These are phyloP conservation scores for Agriotes lineatus DNA, from an alignment of 2,888 invertebrate species.

Conservation along the genomic window DNA sequence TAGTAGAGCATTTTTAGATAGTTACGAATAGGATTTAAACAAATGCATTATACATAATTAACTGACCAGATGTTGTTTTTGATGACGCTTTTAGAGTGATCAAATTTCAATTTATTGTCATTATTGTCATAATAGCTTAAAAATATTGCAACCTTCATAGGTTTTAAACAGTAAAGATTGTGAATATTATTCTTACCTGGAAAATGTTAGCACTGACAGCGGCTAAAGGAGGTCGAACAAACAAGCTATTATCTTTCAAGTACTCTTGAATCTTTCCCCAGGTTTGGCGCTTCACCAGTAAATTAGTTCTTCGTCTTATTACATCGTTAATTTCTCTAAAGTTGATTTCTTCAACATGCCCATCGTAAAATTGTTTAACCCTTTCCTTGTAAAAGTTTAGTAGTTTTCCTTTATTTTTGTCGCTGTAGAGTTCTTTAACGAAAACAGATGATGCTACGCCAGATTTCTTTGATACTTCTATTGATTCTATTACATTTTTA, in stretches of 20 bases:
- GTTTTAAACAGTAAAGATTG: too few species aligned
- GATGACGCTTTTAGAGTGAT: too few species aligned
- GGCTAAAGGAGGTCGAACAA: constrained; percentile 81
- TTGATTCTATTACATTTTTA: constrained; percentile 87
- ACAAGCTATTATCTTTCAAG: constrained; percentile 78
- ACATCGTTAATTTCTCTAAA: constrained; percentile 86
- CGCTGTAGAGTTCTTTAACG: constrained; percentile 85
- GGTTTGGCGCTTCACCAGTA: constrained; percentile 83
- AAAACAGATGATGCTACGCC: constrained; percentile 86
- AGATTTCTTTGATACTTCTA: constrained; percentile 75
- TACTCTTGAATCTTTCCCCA: constrained; percentile 83
- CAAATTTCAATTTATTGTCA: too few species aligned
- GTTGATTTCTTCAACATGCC: constrained; percentile 87
- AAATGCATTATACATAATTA: too few species aligned
- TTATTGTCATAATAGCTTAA: too few species aligned
- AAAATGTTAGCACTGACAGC: constrained; percentile 87
- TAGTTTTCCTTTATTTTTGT: constrained; percentile 82
- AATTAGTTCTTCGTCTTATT: constrained; percentile 83
- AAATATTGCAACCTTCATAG: too few species aligned
- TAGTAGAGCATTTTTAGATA: too few species aligned
- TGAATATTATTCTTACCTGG: constrained; percentile 72
- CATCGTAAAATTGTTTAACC: constrained; percentile 88
- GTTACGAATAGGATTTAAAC: too few species aligned
- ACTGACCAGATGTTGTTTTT: too few species aligned
- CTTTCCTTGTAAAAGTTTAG: constrained; percentile 90